Evolutionary conservation across 2,888 invertebrate species (phyloP).

Genomic region (Apodemia mormo): DNA sequence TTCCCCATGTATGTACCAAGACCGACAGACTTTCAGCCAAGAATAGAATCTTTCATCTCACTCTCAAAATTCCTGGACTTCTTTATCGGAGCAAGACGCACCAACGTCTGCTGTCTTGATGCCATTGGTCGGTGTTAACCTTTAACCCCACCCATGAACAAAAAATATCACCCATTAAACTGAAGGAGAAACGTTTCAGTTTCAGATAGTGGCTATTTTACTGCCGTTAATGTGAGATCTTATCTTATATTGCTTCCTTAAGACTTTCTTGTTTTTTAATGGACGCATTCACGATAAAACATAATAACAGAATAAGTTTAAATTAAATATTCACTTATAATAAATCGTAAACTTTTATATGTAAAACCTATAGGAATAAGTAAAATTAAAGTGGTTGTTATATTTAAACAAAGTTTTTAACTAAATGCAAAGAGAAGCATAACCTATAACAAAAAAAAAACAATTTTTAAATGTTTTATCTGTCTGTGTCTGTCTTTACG

Average conservation of each 20-base stretch:
- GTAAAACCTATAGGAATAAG: no score
- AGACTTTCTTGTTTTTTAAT: constrained; percentile 15
- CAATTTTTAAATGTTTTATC: no score
- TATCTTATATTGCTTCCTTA: constrained; percentile 49
- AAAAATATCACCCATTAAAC: constrained; percentile 77
- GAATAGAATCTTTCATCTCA: constrained; percentile 69
- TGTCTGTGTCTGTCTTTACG: no score
- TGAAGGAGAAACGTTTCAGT: constrained; percentile 71
- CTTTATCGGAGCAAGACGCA: constrained; percentile 52
- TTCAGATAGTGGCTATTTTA: constrained; percentile 52
- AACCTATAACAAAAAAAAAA: no score
- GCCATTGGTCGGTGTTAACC: constrained; percentile 70
- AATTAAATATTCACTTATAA: no score
- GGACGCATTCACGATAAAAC: not conserved
- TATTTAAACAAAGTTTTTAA: no score
- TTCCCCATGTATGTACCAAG: constrained; percentile 43
- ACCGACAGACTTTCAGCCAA: constrained; percentile 52
- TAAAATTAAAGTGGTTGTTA: no score
- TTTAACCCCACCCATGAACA: constrained; percentile 77
- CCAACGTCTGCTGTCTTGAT: constrained; percentile 45
- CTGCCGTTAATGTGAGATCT: constrained; percentile 59
- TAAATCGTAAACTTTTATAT: no score
- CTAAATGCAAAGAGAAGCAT: no score
- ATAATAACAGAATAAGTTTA: no score
- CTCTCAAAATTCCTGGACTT: constrained; percentile 53